Base-by-base conservation (phyloP, 2,797 vertebrate species). In the Cephalopachus bancanus region DNA sequence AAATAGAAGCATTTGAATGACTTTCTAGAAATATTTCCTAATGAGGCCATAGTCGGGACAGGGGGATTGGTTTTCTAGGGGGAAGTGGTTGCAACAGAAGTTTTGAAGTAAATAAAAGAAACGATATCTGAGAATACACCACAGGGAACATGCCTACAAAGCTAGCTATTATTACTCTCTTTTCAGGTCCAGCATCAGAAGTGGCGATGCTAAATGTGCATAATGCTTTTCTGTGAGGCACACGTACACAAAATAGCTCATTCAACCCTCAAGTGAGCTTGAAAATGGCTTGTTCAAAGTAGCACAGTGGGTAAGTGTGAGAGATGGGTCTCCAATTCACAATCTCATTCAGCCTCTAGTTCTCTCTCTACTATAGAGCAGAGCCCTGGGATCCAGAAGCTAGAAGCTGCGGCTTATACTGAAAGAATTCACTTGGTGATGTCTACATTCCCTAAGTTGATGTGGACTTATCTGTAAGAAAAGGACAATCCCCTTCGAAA, bases 21-120 rank as follows among this genome's bases (percentile, higher is more conserved):
- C 83, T 96, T 97, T 96, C 95, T 97, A 97, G 97, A 97, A 97
- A 93, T 89, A 97, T 90, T 97, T 96, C 79, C 95, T 94, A 94
- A 96, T 95, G 89, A 69, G 91, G 24, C 89, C 71, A 55, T 80
- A 96, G n/a, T 92, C 91, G 67, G 33, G 85, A 49, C 55, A 83
- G 49, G 37, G 37, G 75, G 89, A 93, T 94, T 95, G 37, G 83
- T 89, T 96, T 91, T 81, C 84, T 71, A 85, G 64, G 65, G 22
- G 81, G 16, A 81, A 94, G 69, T 83, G 64, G 80, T 71, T 84
- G 30, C 22, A 90, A 33, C 74, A 93, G 53, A 94, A n/a, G 22
- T 81, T 85, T 87, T 83, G 67, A 96, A 96, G 26, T 71, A 97
- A 88, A 87, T 89, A 76, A 69, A 96, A 92, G 64, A 83, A 81